Conservation (phyloP, 2,113 vertebrate species). For the Ovibos moschatus region DNA sequence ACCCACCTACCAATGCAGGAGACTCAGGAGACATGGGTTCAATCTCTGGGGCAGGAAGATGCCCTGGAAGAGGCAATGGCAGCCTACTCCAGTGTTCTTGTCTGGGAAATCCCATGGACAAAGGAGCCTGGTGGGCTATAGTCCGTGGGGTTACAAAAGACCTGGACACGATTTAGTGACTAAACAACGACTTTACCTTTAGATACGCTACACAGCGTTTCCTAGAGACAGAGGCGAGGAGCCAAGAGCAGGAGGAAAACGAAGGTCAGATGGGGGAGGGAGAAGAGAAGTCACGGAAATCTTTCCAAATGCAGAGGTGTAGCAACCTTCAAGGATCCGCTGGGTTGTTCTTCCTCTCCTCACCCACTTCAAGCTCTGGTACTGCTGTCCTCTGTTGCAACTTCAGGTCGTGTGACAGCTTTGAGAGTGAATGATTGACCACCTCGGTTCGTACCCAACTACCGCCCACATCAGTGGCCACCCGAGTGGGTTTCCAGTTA, state of each 20-base stretch:
- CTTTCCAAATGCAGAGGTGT: not conserved
- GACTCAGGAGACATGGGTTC: not conserved
- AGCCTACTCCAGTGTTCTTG: not conserved
- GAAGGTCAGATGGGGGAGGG: not conserved
- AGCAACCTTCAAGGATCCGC: not conserved
- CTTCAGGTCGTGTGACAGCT: not conserved
- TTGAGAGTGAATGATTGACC: not conserved
- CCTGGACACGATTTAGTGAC: not conserved
- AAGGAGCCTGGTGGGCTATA: not conserved
- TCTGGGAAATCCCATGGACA: not conserved
- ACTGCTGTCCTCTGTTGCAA: not conserved
- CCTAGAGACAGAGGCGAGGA: not conserved
- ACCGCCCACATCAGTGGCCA: not conserved
- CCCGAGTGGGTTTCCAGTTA: not conserved
- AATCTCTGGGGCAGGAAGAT: not conserved
- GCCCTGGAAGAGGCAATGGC: not conserved
- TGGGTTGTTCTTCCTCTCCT: not conserved
- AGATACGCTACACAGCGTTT: fast-evolving
- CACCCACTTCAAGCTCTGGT: not conserved
- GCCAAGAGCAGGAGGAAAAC: not conserved
- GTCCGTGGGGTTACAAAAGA: not conserved
- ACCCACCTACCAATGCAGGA: not conserved
- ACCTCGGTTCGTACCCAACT: fast-evolving
- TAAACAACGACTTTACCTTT: not conserved
- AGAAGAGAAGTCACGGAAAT: not conserved